phyloP scores from a whole-genome alignment of 2,888 invertebrate genomes.

The Pyrgus malvae region DNA sequence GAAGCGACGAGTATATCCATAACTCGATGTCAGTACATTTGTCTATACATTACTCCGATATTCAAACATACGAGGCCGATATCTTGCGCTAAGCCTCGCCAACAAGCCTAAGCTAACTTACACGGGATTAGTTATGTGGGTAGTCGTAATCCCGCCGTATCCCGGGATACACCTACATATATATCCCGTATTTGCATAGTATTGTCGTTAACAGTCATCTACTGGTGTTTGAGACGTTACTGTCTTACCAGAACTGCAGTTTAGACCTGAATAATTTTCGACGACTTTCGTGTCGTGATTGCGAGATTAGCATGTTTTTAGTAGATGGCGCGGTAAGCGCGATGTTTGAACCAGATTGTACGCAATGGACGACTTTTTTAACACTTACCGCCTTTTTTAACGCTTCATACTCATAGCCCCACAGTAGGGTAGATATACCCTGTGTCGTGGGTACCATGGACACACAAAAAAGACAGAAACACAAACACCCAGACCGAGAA shows the following conservation, averaged over 20 bases:
- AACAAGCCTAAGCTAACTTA: slow-evolving; percentile 51
- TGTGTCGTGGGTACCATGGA: no score
- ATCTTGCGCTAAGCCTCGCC: slow-evolving; percentile 66
- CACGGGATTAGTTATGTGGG: slow-evolving; percentile 60
- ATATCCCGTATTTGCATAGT: slow-evolving; percentile 75
- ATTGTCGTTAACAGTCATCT: slow-evolving; percentile 73
- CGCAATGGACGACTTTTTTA: no score
- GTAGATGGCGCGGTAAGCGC: slow-evolving; percentile 33
- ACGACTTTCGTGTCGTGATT: slow-evolving; percentile 41
- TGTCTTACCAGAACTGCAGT: slow-evolving; percentile 51
- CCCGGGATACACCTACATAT: slow-evolving; percentile 46
- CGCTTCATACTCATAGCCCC: no score
- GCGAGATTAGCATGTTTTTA: slow-evolving; percentile 42
- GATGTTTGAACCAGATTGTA: slow-evolving; percentile 30
- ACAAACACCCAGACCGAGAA: no score
- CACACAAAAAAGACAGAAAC: no score
- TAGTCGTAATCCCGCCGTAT: slow-evolving; percentile 54
- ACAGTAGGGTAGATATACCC: no score
- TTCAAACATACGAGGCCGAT: slow-evolving; percentile 51
- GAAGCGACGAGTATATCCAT: slow-evolving; percentile 36
- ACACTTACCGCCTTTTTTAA: no score
- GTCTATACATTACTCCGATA: slow-evolving; percentile 41
- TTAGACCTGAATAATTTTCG: slow-evolving; percentile 50
- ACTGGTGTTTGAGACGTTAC: slow-evolving; percentile 61
- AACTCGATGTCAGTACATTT: slow-evolving; percentile 38